Base-by-base conservation (phyloP, 1,140 invertebrate genomes). In the Meteorus sp. region DNA sequence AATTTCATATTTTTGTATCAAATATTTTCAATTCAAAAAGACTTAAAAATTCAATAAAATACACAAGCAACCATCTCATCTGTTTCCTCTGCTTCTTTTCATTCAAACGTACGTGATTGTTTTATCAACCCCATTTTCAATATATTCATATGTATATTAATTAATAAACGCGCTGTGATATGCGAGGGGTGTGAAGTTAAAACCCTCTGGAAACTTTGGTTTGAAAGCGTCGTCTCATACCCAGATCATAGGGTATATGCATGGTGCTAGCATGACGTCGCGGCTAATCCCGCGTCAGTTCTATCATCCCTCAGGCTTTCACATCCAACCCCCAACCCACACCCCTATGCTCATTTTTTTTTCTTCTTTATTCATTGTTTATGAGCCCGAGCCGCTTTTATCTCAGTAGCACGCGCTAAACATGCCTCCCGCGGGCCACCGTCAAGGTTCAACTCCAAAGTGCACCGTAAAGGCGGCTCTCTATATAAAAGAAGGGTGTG, bases 251-350 rank as follows among this genome's bases (percentile, higher is more conserved):
- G 33, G 20, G 19, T 25, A 20, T 48, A 33, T 27, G 54, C 29
- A 45, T 56, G 20, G 19, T 25, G 11, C 48, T 22, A 23, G 54
- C 29, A 45, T 56, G 37, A 47, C 41, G 25, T 51, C 39, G 19
- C 45, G 25, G 56, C 47, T 58, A 58, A 58, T 58, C 56, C 45
- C 45, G 47, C 48, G 56, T 51, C 56, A 58, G 56, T 43, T 58
- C 43, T 37, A 58, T 58, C 47, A 58, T 48, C 47, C 33, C 47
- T 19, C 47, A 33, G 27, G 29, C 45, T 9, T 31, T 39, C 20
- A 23, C 22, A 22, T n/a, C 55, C 11, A 37, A 31, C 19, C 6
- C 33, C 23, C 44, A 43, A 25, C 22, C 33, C 43, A 7, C 35
- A 39, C 35, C 20, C 22, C 6, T n/a, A 33, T 35, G 11, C 33